Base-by-base conservation (phyloP, 2,888 invertebrate species). In the Watsonalla binaria region DNA sequence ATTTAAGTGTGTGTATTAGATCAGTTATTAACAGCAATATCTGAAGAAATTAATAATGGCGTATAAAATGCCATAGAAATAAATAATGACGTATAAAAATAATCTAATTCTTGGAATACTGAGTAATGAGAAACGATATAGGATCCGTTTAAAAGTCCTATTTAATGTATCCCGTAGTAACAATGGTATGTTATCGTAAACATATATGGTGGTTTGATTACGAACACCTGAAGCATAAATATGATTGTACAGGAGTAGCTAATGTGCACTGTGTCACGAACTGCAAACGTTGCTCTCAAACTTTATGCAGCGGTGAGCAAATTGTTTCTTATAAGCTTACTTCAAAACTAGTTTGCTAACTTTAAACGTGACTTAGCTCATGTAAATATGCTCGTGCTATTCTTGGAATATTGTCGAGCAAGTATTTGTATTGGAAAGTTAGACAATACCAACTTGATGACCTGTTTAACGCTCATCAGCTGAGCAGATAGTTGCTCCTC, bases 161-260 rank as follows among this genome's bases (percentile, higher is more conserved):
- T 11, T 42, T 11, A 15, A 49, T 37, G 6, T 37, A 13, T 24
- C 15, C 58, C 68, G 61, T 75, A 62, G 72, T 57, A 74, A 71
- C 71, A 66, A 63, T 55, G 54, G 54, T 60, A 50, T 55, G 60
- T 69, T 76, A 78, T 79, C 70, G 72, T 57, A 56, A 55, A 60
- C 65, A 70, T 57, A 47, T 58, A 64, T 60, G 55, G 60, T 76
- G 76, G 76, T 81, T 72, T 75, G 77, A 78, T 82, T 80, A 70
- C 70, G 54, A 70, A 62, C 82, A 84, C 82, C 83, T 84, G 84
- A 73, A 65, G 61, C 65, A 61, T 76, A 76, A 64, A 76, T 75
- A 77, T 65, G 72, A 76, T 76, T 77, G 73, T 72, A 70, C 64
- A 68, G 63, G 54, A 62, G 66, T 62, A 65, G 65, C 74, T 58